Evolutionary conservation across 1,140 invertebrate species (phyloP).

Genomic region (Medauroidea extradentata): DNA sequence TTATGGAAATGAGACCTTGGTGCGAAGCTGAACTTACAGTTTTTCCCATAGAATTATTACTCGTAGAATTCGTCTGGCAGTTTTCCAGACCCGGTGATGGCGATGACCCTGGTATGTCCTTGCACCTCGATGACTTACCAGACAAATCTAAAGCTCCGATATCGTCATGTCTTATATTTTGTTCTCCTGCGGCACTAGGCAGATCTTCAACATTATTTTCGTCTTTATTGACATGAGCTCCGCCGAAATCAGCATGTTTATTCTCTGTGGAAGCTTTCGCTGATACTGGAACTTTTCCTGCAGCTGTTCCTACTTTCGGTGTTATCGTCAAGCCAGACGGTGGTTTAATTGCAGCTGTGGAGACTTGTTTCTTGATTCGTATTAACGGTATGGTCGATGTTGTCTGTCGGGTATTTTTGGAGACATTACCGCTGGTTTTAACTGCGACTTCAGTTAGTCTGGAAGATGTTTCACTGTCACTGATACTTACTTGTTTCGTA

Average conservation of each 20-base stretch:
- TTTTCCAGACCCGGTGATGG: conserved; percentile 15
- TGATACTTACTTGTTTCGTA: too few species aligned
- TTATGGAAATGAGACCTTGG: conserved; percentile 31
- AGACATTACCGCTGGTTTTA: too few species aligned
- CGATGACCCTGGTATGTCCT: not conserved
- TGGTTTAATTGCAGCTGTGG: not conserved
- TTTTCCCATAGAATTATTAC: not conserved
- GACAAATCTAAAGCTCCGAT: conserved; percentile 33
- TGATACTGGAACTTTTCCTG: too few species aligned
- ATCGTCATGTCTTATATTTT: conserved; percentile 12
- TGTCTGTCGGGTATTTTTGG: not conserved
- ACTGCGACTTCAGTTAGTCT: too few species aligned
- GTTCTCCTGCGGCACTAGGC: too few species aligned
- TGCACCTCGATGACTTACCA: conserved; percentile 28
- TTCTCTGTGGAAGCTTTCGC: too few species aligned
- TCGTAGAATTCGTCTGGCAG: conserved; percentile 1
- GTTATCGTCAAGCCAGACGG: conserved; percentile 7
- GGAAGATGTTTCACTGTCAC: too few species aligned
- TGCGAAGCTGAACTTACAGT: not conserved
- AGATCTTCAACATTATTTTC: too few species aligned
- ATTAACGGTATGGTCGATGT: conserved; percentile 4
- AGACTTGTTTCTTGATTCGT: conserved; percentile 4
- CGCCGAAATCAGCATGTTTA: too few species aligned
- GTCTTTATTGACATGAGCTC: too few species aligned
- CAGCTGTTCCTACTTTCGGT: not conserved